Base-by-base conservation (phyloP, 2,797 vertebrate species). In the Euthynnus affinis region DNA sequence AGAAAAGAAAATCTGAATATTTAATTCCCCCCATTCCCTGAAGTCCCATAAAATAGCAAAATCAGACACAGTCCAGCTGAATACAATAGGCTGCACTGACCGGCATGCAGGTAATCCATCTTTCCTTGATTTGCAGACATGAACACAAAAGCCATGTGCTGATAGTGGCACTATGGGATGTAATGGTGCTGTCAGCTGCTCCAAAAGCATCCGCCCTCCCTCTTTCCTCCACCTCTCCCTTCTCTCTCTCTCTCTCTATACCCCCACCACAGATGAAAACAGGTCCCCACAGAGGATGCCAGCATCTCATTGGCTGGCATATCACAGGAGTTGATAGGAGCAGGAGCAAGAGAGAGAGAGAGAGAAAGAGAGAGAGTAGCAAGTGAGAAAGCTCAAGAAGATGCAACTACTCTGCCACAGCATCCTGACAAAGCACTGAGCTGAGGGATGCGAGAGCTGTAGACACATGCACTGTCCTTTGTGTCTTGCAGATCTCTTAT, bases 231-330 rank as follows among this genome's bases (percentile, higher is more conserved):
- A 37, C 55, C 64, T 69, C 58, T 42, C 27, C 17, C 20, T 13
- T 46, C 59, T 25, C 44, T 67, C 77, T 14, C 44, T 23, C 40
- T 65, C 69, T 69, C 68, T 78, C 65, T 65, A 27, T 81, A 34
- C 85, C 77, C 76, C 74, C 73, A 72, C 72, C 86, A 80, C 81
- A 81, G 85, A 88, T 77, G 87, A 92, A 85, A 90, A 90, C 89
- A 77, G 88, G 89, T 93, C 91, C 90, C 90, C 87, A 93, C 83
- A 88, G 93, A 90, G 86, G 82, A 90, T 80, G 78, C 87, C 58
- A 65, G 88, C 61, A 53, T 92, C 92, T 92, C 88, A 96, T 94
- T 95, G 94, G 95, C 90, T 92, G 89, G 72, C 65, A 69, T 70
- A 76, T 86, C 81, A 85, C 80, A 83, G 81, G 90, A 92, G 83